These are phyloP conservation scores for Azorinus chamasolen DNA, from an alignment of 2,888 invertebrate species.

Conservation along the genomic window DNA sequence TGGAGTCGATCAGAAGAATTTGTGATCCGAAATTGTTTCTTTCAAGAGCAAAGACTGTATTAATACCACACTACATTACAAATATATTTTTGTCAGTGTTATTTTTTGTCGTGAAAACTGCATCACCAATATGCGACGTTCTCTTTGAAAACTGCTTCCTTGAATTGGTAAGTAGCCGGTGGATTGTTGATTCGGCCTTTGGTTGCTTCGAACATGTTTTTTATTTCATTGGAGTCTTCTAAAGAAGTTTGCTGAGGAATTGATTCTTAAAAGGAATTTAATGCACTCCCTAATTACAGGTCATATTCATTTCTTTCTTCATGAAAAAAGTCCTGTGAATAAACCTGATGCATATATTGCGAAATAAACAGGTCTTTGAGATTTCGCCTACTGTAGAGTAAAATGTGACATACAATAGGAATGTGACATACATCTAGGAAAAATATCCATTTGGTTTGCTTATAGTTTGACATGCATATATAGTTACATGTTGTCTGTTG, in stretches of 20 bases:
- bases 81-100: conserved; percentile 48
- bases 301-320: too few relatives aligned
- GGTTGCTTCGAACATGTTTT: background rate
- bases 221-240: background rate
- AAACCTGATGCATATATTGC: too few relatives aligned
- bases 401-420: too few relatives aligned
- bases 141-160: conserved; percentile 51
- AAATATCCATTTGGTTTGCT: too few relatives aligned
- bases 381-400: too few relatives aligned
- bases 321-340: too few relatives aligned
- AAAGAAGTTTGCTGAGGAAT: background rate
- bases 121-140: conserved; percentile 48
- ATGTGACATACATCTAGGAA: too few relatives aligned
- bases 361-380: too few relatives aligned
- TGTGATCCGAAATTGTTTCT: too few relatives aligned
- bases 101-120: conserved; percentile 50
- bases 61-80: conserved; percentile 48
- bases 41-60: conserved; percentile 25
- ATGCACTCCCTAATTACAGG: background rate
- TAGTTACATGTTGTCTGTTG: too few relatives aligned
- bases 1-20: too few relatives aligned
- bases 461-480: too few relatives aligned
- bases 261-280: background rate
- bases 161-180: conserved; percentile 49
- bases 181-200: background rate